phyloP scores from a whole-genome alignment of 2,113 vertebrate species.

The Eidolon helvum region DNA sequence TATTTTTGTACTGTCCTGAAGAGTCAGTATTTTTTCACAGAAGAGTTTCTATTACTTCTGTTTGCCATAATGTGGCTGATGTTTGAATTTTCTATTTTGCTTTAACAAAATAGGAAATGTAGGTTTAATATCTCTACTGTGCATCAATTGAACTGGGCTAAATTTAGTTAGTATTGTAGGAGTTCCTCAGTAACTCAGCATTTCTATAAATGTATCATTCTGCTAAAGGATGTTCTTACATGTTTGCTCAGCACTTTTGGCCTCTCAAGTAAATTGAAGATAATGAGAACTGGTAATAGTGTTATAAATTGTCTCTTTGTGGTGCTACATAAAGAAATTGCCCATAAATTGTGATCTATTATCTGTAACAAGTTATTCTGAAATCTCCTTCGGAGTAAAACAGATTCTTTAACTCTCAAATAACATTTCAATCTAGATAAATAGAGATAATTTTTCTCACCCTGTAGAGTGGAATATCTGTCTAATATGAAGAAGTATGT shows the following conservation, averaged over 20 bases:
- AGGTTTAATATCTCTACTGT: not conserved
- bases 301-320: not conserved
- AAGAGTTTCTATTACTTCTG: not conserved
- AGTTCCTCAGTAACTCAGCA: slow-evolving; percentile 16
- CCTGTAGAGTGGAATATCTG: not conserved
- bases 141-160: not conserved
- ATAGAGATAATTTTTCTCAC: not conserved
- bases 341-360: not conserved
- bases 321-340: not conserved
- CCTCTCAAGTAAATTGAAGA: slow-evolving; percentile 8
- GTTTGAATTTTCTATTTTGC: not conserved
- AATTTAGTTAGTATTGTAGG: slow-evolving; percentile 24
- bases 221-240: not conserved
- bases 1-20: not conserved
- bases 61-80: not conserved
- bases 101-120: slow-evolving; percentile 2
- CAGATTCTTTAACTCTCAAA: not conserved
- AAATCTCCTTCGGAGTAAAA: slow-evolving; percentile 23
- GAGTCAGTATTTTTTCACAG: not conserved
- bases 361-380: not conserved
- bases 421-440: not conserved
- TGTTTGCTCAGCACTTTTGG: slow-evolving; percentile 5
- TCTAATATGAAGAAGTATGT: not conserved
- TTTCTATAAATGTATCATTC: slow-evolving; percentile 7
- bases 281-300: not conserved